Base-by-base conservation (phyloP, 2,888 invertebrate species). In the Anagyrus pseudococci region DNA sequence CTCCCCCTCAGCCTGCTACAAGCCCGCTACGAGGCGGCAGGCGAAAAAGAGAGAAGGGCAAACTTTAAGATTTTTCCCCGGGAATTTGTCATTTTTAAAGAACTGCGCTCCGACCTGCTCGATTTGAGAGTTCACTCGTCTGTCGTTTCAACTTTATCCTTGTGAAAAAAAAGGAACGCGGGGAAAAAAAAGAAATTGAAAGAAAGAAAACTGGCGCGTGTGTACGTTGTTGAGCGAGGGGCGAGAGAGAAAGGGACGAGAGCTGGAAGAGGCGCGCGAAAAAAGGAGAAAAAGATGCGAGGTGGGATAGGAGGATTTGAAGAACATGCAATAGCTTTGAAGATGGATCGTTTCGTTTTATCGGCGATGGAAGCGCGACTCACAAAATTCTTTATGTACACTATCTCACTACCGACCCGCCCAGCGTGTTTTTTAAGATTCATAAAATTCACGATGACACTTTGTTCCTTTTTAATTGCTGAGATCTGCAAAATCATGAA, bases 41-140 rank as follows among this genome's bases (percentile, higher is more conserved):
- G n/a, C n/a, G n/a, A n/a, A n/a, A n/a, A n/a, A n/a, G 7, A 19
- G 19, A 20, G 25, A 37, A 22, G 26, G 22, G 37, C 26, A 22
- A 26, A 4, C 53, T 62, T 17, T 29, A 6, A 47, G 48, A 66
- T 58, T 62, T 26, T 59, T 59, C 55, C 33, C 43, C 13, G 44
- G 50, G 40, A 56, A 65, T 62, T 62, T 58, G 52, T 65, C 61
- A 65, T 65, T 62, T 65, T 62, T 22, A 50, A 53, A 43, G 22
- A 17, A 48, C 41, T 22, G 22, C 48, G 49, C 33, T 25, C 20
- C 43, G 19, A 29, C 29, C 20, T 25, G 23, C 58, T 37, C 52
- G 53, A 62, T 59, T 66, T 52, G 25, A 43, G 58, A 62, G 49
- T 56, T 53, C 22, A 23, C 29, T 37, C 52, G 44, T 52, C 57